Evolutionary conservation across 2,113 vertebrate species (phyloP), one percentile per base, ranked within the genome.

Genomic region (Seriola dumerili): DNA sequence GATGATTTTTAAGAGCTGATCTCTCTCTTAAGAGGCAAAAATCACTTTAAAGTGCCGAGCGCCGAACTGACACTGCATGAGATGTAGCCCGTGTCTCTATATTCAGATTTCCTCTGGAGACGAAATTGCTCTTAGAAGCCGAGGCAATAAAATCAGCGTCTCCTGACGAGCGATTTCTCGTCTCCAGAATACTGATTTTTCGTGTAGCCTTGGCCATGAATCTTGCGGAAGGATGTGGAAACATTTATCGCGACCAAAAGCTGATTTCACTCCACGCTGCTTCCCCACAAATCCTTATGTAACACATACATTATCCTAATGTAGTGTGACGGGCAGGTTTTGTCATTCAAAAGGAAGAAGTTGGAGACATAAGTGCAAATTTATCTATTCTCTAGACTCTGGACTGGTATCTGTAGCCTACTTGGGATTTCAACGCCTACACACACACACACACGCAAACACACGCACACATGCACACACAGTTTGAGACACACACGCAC

Each of bases 371-470:
- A 32, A 70, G 66, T 63, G 64, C 25, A 66, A 66, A 86, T 81
- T 11, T 66, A 32, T 76, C 63, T 77, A 71, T 81, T 78, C 63
- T 76, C 54, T 61, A 16, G 71, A 87, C 85, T 83, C 76, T 52
- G 57, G 62, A 66, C 76, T 52, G 57, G 62, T 69, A 61, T 80
- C 66, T 73, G 42, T 59, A 86, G 75, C 73, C 77, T 91, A 82
- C 84, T 85, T 87, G 68, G 94, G 90, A 92, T 96, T 96, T 96
- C 93, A 94, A 96, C 97, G 96, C 96, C 96, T 96, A 96, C 96
- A 84, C 86, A 83, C 70, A 85, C 72, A 61, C 73, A 66, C 65
- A 65, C 83, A 62, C 72, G 44, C 66, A 62, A 73, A 54, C 80
- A 74, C 80, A 69, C 67, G 23, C 62, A 57, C 55, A 74, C 54